These are phyloP conservation scores for Cheilosia scutellata DNA, from an alignment of 2,888 invertebrate species.

Conservation along the genomic window DNA sequence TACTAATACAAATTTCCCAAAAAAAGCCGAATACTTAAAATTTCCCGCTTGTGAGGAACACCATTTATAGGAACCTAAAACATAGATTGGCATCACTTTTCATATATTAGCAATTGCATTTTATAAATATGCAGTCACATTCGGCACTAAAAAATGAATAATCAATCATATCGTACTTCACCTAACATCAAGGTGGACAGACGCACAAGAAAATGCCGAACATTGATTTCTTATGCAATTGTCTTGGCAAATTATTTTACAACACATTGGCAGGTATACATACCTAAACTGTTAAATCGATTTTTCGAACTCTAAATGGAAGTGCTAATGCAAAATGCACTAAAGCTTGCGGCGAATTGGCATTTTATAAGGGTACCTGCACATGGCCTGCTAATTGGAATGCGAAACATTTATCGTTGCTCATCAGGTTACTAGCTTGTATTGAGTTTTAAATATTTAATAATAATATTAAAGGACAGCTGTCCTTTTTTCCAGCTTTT, in stretches of 20 bases:
- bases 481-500: too few relatives aligned
- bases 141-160: slow-evolving; percentile 23
- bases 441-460: too few relatives aligned
- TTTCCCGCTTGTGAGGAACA: background rate
- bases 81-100: slow-evolving; percentile 33
- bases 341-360: too few relatives aligned
- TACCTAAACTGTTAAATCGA: slow-evolving; percentile 23
- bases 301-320: slow-evolving; percentile 18
- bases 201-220: background rate
- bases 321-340: too few relatives aligned
- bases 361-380: too few relatives aligned
- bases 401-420: too few relatives aligned
- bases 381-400: too few relatives aligned
- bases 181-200: background rate
- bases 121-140: slow-evolving; percentile 3
- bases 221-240: background rate
- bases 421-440: too few relatives aligned
- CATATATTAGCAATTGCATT: background rate
- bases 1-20: background rate
- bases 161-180: slow-evolving; percentile 21
- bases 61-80: slow-evolving; percentile 12
- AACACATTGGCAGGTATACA: too few relatives aligned
- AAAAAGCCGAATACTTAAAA: background rate
- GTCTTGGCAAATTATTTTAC: background rate
- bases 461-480: too few relatives aligned